Conservation (phyloP, 2,113 vertebrate species). For the Cololabis saira region DNA sequence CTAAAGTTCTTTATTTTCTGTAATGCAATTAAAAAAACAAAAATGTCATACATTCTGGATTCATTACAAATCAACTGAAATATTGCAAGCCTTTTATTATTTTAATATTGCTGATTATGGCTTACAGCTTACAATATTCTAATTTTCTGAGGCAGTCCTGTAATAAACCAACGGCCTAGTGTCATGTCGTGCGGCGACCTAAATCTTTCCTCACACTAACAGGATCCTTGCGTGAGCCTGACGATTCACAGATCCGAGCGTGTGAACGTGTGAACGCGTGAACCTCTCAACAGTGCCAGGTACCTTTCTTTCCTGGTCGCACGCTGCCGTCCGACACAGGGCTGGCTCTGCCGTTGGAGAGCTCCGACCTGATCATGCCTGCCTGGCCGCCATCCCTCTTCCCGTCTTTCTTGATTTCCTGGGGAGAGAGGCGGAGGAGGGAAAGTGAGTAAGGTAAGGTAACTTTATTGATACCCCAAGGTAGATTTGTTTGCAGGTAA, state of each 20-base stretch:
- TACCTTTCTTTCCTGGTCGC: constrained; percentile 92
- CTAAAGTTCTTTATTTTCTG: too few species aligned
- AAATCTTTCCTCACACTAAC: constrained; percentile 57
- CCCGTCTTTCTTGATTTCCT: constrained; percentile 95
- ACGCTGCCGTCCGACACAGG: constrained; percentile 88
- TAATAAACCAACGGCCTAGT: background rate
- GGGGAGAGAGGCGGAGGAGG: constrained; percentile 7
- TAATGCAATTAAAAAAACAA: too few species aligned
- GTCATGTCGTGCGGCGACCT: constrained; percentile 18
- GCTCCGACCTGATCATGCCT: constrained; percentile 83
- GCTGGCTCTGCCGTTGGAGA: constrained; percentile 89
- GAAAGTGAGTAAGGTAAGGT: too few species aligned
- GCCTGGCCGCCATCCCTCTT: constrained; percentile 87
- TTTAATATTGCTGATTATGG: too few species aligned
- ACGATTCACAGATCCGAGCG: constrained; percentile 24
- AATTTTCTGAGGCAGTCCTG: too few species aligned
- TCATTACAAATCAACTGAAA: too few species aligned
- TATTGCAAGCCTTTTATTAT: too few species aligned
- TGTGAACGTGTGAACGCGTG: background rate
- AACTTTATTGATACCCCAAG: too few species aligned
- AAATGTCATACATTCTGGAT: too few species aligned
- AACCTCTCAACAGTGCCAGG: background rate
- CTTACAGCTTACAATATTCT: too few species aligned
- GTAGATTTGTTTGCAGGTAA: too few species aligned
- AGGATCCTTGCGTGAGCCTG: constrained; percentile 53